phyloP scores from a whole-genome alignment of 2,888 invertebrate species.

The Resseliella maxima region DNA sequence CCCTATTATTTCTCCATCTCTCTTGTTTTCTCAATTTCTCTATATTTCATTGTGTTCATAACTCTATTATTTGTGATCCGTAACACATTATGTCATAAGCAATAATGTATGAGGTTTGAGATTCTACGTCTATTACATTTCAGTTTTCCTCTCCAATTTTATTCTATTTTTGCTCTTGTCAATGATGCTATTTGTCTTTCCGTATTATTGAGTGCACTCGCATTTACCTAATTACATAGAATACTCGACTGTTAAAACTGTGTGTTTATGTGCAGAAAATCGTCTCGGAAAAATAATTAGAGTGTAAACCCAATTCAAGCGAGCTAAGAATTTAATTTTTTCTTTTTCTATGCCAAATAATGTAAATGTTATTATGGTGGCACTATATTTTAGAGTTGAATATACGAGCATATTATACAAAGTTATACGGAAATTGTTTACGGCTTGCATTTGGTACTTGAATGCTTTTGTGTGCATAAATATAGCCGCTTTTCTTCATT shows the following conservation, averaged over 20 bases:
- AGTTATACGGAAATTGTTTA: neutral
- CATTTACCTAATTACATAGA: conserved; percentile 41
- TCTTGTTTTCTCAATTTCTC: too few relatives aligned
- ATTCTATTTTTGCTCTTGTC: neutral
- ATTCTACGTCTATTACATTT: neutral
- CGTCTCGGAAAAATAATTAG: conserved; percentile 57
- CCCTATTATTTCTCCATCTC: too few relatives aligned
- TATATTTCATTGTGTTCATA: neutral
- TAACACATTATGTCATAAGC: conserved; percentile 40
- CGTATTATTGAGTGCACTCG: neutral
- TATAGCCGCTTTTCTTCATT: too few relatives aligned
- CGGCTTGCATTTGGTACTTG: conserved; percentile 17
- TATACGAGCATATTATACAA: neutral
- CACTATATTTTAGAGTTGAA: neutral
- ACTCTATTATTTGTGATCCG: conserved; percentile 22
- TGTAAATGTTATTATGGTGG: neutral
- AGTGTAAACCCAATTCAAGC: conserved; percentile 56
- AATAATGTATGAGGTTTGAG: conserved; percentile 14
- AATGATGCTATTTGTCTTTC: conserved; percentile 8
- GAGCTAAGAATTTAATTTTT: conserved; percentile 28
- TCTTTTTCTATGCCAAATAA: neutral
- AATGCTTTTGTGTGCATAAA: neutral
- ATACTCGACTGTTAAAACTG: conserved; percentile 17
- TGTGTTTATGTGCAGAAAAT: conserved; percentile 29
- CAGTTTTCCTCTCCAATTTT: neutral